Conservation (phyloP, 2,113 vertebrate species). For the Xiphorhynchus elegans region DNA sequence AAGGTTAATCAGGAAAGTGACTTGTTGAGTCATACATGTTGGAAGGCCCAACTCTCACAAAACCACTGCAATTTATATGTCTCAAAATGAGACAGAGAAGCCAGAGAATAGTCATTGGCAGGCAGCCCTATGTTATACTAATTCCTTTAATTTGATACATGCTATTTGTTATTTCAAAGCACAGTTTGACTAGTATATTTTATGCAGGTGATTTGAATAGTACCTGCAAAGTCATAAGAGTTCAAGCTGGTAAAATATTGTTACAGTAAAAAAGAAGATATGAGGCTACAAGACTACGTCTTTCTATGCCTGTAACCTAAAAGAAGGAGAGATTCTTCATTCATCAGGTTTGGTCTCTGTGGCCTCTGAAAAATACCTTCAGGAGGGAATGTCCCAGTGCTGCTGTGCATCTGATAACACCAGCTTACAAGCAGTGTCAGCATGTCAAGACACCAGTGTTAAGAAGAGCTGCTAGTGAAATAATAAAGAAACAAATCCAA, state of each 20-base stretch:
- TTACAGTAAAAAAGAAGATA: not conserved
- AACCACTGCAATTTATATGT: not conserved
- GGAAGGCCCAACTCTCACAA: not conserved
- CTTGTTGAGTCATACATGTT: accelerated
- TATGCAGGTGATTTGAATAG: not conserved
- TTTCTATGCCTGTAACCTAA: not conserved
- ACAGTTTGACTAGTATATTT: not conserved
- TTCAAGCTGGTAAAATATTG: not conserved
- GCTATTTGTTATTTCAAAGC: not conserved
- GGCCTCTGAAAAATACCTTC: not conserved
- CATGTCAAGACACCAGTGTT: not conserved
- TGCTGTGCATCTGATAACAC: not conserved
- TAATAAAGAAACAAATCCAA: not conserved
- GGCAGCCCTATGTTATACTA: not conserved
- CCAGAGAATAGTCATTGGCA: not conserved
- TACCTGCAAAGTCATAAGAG: not conserved
- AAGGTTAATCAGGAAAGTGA: not conserved
- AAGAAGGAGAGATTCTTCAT: not conserved
- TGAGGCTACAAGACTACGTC: not conserved
- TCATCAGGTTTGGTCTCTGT: not conserved
- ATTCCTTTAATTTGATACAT: not conserved
- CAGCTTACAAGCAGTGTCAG: not conserved
- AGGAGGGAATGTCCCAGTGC: not conserved
- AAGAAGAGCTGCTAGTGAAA: not conserved
- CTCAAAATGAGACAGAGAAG: not conserved